Evolutionary conservation across 2,888 invertebrate genomes (phyloP), one percentile per base, ranked within the genome.

Genomic region (Drosophila koepferae): DNA sequence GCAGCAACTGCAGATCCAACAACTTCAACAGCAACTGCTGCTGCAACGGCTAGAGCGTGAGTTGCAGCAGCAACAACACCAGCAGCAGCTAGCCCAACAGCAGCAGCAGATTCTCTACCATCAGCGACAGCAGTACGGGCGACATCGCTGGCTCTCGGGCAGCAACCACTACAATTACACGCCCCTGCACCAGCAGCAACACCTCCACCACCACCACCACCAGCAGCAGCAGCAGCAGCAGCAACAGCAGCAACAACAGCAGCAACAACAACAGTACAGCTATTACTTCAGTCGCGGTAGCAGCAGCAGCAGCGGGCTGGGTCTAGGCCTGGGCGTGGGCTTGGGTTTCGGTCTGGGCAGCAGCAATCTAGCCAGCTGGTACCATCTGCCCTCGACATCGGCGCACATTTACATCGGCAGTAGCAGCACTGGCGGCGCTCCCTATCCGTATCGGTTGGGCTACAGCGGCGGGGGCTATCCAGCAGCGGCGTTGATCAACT

Each of bases 351-450:
- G 86, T 70, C 78, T 87, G 77, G 90, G 90, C 90, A 76, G 86
- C 82, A 84, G 86, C 69, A 89, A 84, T 44, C 63, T 86, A 60
- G 63, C 72, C 78, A 82, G 85, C 81, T 88, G 90, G 84, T 82
- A 89, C 61, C 68, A 87, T 64, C 75, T 91, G 74, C 90, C 90
- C 70, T 86, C 85, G 43, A 89, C 89, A 16, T 90, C 91, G 82
- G 91, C 91, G 9, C 91, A 91, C 63, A 86, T 90, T 18, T 91
- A 90, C 16, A 90, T 90, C n/a, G 86, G 89, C 62, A 90, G 87
- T 79, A 89, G 84, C 59, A 81, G 83, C 73, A 82, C 81, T 69
- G 79, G 83, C 60, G 81, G 78, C n/a, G 75, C 72, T 23, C 69
- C 74, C 14, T 90, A 90, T 80, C 75, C 74, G 20, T 84, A 88